Percentiles rank a stretch among this genome's conserved stretches.
These are phyloP conservation scores for Nasonovia ribisnigri DNA, from an alignment of 2,888 invertebrate species.

Conservation along the genomic window DNA sequence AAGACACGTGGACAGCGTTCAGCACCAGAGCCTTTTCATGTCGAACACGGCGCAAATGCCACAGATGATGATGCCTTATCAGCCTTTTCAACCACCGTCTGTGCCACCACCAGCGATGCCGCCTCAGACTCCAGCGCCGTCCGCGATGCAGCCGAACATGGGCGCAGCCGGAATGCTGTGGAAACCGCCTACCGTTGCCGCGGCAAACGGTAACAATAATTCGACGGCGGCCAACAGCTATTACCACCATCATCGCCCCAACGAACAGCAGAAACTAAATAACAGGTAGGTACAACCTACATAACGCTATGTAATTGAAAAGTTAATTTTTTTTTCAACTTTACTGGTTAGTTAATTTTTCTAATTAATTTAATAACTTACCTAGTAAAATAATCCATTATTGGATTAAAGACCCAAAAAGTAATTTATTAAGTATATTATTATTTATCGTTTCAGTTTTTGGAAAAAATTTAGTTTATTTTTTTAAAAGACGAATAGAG, in stretches of 20 bases:
- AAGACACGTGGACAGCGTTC: conserved; percentile 76
- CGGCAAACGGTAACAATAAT: background rate
- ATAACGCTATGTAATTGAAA: background rate
- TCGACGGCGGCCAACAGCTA: background rate
- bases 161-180: background rate
- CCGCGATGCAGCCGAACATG: conserved; percentile 50
- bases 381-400: too few species aligned
- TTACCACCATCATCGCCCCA: background rate
- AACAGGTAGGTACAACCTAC: conserved; percentile 23
- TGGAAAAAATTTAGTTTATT: too few species aligned
- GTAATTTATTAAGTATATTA: too few species aligned
- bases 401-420: too few species aligned
- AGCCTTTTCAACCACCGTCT: conserved; percentile 65
- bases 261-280: background rate
- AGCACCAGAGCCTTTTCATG: conserved; percentile 76
- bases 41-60: conserved; percentile 72
- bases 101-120: conserved; percentile 69
- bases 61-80: conserved; percentile 65
- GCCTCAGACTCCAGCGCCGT: conserved; percentile 68
- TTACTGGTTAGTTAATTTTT: too few species aligned
- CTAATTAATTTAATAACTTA: background rate
- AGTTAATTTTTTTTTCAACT: too few species aligned
- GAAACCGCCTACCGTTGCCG: background rate
- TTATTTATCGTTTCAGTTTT: too few species aligned
- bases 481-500: background rate